Percentiles rank a stretch among this genome's conserved stretches.
Evolutionary conservation across 2,113 vertebrate species (phyloP).

Genomic region (Burhinus bistriatus): DNA sequence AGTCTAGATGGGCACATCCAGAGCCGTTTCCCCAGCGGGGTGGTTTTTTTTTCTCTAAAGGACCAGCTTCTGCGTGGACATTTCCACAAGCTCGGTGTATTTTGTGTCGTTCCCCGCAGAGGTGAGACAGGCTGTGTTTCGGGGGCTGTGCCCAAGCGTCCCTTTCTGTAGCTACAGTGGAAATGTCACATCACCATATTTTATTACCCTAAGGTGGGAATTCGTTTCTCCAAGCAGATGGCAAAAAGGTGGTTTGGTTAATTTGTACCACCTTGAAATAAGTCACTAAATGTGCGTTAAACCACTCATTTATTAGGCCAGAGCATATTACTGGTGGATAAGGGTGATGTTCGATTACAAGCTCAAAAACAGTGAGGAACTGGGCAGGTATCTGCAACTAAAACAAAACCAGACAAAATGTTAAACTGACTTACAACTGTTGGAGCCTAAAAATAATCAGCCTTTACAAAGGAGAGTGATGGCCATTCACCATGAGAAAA

Average conservation of each 20-base stretch:
- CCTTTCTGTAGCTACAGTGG: neutral
- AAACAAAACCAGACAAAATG: neutral
- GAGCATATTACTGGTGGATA: neutral
- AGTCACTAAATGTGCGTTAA: neutral
- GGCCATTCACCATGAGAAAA: neutral
- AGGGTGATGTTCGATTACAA: no score
- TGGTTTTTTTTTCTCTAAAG: neutral
- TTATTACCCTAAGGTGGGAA: neutral
- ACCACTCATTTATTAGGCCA: neutral
- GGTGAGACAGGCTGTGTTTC: neutral
- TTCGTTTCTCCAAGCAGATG: neutral
- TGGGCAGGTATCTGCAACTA: neutral
- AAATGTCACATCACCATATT: neutral
- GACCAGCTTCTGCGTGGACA: neutral
- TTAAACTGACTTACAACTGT: neutral
- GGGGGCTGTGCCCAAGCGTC: neutral
- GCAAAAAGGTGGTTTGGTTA: neutral
- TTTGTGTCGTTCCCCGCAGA: neutral
- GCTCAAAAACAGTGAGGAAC: neutral
- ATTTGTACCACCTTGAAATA: neutral
- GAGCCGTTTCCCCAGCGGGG: fast-evolving
- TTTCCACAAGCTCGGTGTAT: neutral
- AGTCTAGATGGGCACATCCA: neutral
- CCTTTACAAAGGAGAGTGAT: neutral
- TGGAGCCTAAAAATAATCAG: neutral